Conservation (phyloP, 2,797 vertebrate genomes). For the Meda fulgida region DNA sequence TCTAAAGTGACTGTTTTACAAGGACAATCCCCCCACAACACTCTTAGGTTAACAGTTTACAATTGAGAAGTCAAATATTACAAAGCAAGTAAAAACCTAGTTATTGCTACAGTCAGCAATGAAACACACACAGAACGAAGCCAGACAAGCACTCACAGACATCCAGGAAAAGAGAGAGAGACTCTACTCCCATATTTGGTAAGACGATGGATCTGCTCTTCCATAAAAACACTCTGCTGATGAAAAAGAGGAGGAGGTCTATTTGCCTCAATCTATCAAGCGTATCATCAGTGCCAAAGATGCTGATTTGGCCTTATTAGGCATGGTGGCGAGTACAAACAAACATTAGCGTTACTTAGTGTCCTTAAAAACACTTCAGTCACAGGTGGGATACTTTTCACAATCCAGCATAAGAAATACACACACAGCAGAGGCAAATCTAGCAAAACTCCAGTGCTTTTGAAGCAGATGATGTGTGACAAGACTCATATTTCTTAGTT, state of each 20-base stretch:
- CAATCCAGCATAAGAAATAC: background rate
- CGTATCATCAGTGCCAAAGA: background rate
- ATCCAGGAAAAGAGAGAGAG: slow-evolving; percentile 14
- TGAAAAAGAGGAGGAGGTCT: slow-evolving; percentile 2
- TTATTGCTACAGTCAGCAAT: background rate
- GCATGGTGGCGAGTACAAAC: slow-evolving; percentile 4
- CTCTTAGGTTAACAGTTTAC: background rate
- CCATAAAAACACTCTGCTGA: slow-evolving; percentile 59
- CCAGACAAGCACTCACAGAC: slow-evolving; percentile 40
- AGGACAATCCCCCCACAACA: background rate
- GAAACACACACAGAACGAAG: slow-evolving; percentile 11
- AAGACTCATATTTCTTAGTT: slow-evolving; percentile 4
- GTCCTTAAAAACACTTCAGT: slow-evolving; percentile 4
- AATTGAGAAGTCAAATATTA: background rate
- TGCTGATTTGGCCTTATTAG: slow-evolving; percentile 20
- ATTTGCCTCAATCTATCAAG: background rate
- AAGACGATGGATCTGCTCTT: slow-evolving; percentile 37
- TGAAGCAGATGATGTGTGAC: background rate
- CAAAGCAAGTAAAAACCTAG: background rate
- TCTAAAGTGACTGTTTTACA: background rate
- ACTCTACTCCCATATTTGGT: slow-evolving; percentile 71
- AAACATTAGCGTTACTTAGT: background rate
- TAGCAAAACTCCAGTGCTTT: background rate
- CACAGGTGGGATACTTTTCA: background rate
- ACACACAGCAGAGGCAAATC: background rate